These are phyloP conservation scores for Gnatocerus cornutus DNA, from an alignment of 2,888 invertebrate genomes.

Conservation along the genomic window DNA sequence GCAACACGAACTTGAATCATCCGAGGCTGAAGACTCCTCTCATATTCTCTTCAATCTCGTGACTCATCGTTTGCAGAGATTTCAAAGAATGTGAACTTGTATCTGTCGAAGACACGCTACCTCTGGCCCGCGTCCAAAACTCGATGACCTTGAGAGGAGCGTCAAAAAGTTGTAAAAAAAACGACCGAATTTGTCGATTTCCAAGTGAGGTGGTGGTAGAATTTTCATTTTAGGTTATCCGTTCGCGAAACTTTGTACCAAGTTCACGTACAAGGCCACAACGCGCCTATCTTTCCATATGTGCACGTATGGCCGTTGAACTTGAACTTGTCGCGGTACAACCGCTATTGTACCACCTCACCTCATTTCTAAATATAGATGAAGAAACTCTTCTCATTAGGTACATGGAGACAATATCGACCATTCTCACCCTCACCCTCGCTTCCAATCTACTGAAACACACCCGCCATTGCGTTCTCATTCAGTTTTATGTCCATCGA, in stretches of 20 bases:
- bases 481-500: constrained; percentile 28
- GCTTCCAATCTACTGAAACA: constrained; percentile 38
- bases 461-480: constrained; percentile 26
- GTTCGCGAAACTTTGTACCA: not conserved
- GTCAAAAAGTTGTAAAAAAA: too few species aligned
- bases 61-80: constrained; percentile 10
- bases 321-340: constrained; percentile 28
- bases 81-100: constrained; percentile 5
- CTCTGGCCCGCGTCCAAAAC: constrained; percentile 28
- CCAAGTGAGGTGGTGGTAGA: too few species aligned
- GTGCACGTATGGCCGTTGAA: constrained; percentile 18
- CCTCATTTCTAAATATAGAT: constrained; percentile 9
- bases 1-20: too few species aligned
- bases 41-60: not conserved
- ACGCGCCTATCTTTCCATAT: constrained; percentile 4
- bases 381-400: not conserved
- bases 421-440: constrained; percentile 15
- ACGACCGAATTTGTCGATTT: too few species aligned
- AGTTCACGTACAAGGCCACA: constrained; percentile 22
- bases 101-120: constrained; percentile 4
- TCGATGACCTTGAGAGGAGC: constrained; percentile 22
- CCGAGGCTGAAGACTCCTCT: constrained; percentile 9
- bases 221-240: too few species aligned
- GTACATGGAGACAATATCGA: constrained; percentile 15
- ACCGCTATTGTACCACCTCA: not conserved